phyloP scores from a whole-genome alignment of 1,140 invertebrate species.

The Drosophila carrolli region DNA sequence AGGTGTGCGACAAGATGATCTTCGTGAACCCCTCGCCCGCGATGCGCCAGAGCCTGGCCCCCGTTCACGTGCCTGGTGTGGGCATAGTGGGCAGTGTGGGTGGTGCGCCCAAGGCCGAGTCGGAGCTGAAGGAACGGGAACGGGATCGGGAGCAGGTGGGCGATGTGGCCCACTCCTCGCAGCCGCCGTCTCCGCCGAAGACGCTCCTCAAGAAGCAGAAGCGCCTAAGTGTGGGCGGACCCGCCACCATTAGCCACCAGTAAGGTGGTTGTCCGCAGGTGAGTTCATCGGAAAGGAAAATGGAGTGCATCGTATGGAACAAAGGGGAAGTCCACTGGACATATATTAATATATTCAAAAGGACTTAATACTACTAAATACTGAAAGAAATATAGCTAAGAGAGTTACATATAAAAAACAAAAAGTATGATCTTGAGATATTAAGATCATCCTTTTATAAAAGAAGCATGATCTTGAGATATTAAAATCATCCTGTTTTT shows the following conservation, averaged over 20 bases:
- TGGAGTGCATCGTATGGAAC: too few species aligned
- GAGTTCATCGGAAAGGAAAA: background rate
- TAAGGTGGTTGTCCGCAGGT: background rate
- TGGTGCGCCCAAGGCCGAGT: background rate
- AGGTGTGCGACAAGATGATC: slow-evolving; percentile 61
- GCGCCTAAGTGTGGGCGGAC: background rate
- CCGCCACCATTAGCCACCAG: too few species aligned
- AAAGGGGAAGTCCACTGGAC: too few species aligned
- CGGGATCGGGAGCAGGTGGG: slow-evolving; percentile 10
- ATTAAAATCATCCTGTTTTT: too few species aligned
- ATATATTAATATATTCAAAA: too few species aligned
- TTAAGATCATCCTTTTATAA: too few species aligned
- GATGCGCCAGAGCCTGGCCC: slow-evolving; percentile 28
- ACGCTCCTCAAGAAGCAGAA: slow-evolving; percentile 6
- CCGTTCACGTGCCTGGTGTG: background rate
- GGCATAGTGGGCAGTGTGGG: too few species aligned
- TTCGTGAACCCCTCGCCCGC: slow-evolving; percentile 59
- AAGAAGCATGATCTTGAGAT: too few species aligned
- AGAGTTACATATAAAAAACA: too few species aligned
- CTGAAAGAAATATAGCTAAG: too few species aligned
- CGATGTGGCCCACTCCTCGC: slow-evolving; percentile 1
- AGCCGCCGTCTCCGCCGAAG: background rate
- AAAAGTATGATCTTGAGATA: too few species aligned
- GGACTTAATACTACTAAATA: too few species aligned
- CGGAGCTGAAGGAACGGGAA: background rate